Evolutionary conservation across 1,140 invertebrate genomes (phyloP).

Genomic region (Drosophila trapezifrons): DNA sequence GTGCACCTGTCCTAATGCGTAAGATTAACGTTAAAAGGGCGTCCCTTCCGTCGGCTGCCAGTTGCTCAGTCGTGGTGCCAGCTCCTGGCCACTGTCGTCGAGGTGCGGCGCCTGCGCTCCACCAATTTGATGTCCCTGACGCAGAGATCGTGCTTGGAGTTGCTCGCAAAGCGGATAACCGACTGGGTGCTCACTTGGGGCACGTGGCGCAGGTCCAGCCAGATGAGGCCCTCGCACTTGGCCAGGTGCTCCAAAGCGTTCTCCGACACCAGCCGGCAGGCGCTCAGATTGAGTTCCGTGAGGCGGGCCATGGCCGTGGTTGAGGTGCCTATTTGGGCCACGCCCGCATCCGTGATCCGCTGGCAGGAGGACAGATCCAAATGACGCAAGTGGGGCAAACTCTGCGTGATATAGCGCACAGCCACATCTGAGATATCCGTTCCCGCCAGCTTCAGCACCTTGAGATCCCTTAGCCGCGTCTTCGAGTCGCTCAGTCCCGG

Average conservation of each 20-base stretch:
- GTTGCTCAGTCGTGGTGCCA: conserved; percentile 59
- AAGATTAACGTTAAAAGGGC: conserved; percentile 21
- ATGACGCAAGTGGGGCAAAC: conserved; percentile 89
- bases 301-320: conserved; percentile 84
- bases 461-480: conserved; percentile 91
- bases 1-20: conserved; percentile 17
- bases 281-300: conserved; percentile 90
- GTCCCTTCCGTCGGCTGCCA: conserved; percentile 19
- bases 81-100: conserved; percentile 32
- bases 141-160: conserved; percentile 89
- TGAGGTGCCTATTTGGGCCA: conserved; percentile 91
- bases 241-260: conserved; percentile 91
- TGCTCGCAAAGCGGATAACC: conserved; percentile 91
- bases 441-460: conserved; percentile 91
- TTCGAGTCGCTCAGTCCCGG: conserved; percentile 93
- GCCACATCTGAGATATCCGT: conserved; percentile 95
- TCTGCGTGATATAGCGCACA: conserved; percentile 91
- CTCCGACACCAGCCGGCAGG: conserved; percentile 93
- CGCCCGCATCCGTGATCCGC: conserved; percentile 93
- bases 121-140: conserved; percentile 91
- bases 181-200: conserved; percentile 91
- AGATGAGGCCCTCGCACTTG: conserved; percentile 86
- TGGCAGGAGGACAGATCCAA: conserved; percentile 94
- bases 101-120: conserved; percentile 71
- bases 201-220: conserved; percentile 90